Conservation (phyloP, 2,113 vertebrate genomes). For the Cromileptes altivelis region DNA sequence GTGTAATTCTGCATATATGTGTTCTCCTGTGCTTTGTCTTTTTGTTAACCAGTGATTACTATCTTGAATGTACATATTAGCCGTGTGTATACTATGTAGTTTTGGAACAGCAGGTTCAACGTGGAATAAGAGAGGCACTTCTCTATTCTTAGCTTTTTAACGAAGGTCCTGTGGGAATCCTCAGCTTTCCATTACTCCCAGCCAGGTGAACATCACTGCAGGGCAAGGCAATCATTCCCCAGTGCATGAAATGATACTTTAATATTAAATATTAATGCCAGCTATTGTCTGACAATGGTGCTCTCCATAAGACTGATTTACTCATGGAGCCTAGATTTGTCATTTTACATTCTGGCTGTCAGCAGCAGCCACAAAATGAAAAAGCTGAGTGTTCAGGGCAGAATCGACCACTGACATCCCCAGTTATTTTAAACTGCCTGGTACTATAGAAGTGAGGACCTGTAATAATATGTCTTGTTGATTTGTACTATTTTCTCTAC, state of each 20-base stretch:
- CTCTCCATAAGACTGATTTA: conserved; percentile 33
- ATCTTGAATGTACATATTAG: background rate
- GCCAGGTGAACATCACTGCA: conserved; percentile 58
- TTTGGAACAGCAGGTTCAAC: conserved; percentile 8
- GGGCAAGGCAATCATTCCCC: conserved; percentile 51
- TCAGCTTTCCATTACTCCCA: conserved; percentile 35
- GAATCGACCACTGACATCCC: background rate
- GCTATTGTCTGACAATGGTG: conserved; percentile 54
- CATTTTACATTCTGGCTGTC: conserved; percentile 55
- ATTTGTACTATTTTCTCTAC: too few species aligned
- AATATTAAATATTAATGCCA: conserved; percentile 78
- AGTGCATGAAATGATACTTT: conserved; percentile 66
- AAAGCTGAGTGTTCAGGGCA: background rate
- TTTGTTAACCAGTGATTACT: conserved; percentile 12
- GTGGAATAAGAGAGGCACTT: conserved; percentile 9
- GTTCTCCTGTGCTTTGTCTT: conserved; percentile 3
- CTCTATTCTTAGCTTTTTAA: conserved; percentile 21
- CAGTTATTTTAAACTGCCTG: too few species aligned
- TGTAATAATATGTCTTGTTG: too few species aligned
- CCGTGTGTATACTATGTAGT: background rate
- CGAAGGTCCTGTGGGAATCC: conserved; percentile 37
- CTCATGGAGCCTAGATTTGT: conserved; percentile 46
- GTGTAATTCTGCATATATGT: background rate
- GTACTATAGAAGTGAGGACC: too few species aligned
- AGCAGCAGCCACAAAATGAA: conserved; percentile 19